Evolutionary conservation across 2,888 invertebrate genomes (phyloP).

Genomic region (Phyto melanocephala): DNA sequence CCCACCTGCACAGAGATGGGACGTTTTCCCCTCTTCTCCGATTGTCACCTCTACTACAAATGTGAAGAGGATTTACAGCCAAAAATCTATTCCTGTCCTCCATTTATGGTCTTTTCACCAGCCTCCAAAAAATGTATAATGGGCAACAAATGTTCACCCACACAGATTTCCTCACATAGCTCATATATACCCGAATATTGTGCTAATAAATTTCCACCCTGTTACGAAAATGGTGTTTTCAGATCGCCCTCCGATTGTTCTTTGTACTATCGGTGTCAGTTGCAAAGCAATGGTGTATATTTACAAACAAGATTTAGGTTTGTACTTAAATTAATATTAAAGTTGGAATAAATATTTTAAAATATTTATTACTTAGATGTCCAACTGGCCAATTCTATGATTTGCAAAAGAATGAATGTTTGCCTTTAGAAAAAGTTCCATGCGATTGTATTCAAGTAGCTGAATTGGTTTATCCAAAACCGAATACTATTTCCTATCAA

Average conservation of each 20-base stretch:
- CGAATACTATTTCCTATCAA: slow-evolving; percentile 41
- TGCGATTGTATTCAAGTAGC: slow-evolving; percentile 68
- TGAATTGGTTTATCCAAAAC: slow-evolving; percentile 67
- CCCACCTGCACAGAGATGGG: slow-evolving; percentile 71
- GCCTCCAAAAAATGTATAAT: slow-evolving; percentile 72
- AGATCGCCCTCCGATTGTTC: slow-evolving; percentile 76
- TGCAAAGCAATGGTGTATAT: slow-evolving; percentile 73
- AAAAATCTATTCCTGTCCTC: slow-evolving; percentile 74
- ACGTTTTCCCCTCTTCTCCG: slow-evolving; percentile 76
- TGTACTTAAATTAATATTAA: not conserved
- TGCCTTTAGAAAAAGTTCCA: slow-evolving; percentile 68
- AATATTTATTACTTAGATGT: slow-evolving; percentile 67
- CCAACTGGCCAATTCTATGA: slow-evolving; percentile 71
- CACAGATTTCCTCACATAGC: slow-evolving; percentile 71
- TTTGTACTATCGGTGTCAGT: slow-evolving; percentile 78
- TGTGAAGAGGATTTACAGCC: slow-evolving; percentile 73
- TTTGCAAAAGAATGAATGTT: slow-evolving; percentile 66
- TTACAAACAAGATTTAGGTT: slow-evolving; percentile 76
- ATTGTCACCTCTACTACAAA: slow-evolving; percentile 75
- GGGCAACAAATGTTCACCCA: slow-evolving; percentile 72
- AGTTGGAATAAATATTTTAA: not conserved
- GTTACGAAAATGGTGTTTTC: slow-evolving; percentile 75
- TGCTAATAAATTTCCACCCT: slow-evolving; percentile 76
- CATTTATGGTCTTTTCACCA: slow-evolving; percentile 73
- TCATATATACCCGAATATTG: slow-evolving; percentile 72